A percentile compares a stretch with the other conserved stretches of the same genome.
Evolutionary conservation across 2,113 vertebrate species (phyloP).

Genomic region (Upupa epops): DNA sequence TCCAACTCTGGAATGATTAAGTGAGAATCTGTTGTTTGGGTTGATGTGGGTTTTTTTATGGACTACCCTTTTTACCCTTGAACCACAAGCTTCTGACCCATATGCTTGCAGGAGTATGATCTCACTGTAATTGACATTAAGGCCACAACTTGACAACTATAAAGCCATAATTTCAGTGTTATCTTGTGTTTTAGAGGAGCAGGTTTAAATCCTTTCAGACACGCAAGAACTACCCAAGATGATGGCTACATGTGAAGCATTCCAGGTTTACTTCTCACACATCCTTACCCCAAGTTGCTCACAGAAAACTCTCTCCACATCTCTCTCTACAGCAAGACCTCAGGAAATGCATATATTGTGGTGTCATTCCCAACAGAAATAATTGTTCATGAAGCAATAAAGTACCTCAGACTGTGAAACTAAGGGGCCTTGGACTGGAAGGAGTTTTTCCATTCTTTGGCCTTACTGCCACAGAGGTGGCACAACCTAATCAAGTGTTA

Average conservation of each 20-base stretch:
- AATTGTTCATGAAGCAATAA: not conserved
- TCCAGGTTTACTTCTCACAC: not conserved
- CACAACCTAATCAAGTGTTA: not conserved
- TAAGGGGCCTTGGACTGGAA: not conserved
- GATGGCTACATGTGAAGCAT: not conserved
- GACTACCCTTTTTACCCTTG: not conserved
- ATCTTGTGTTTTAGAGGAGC: not conserved
- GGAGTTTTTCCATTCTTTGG: not conserved
- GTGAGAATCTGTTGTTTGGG: not conserved
- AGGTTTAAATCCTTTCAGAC: not conserved
- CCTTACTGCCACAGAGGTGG: not conserved
- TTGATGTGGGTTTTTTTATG: not conserved
- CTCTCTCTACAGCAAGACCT: not conserved
- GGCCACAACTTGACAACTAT: not conserved
- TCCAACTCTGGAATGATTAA: slow-evolving; percentile 1
- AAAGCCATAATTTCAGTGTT: not conserved
- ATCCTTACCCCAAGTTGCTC: not conserved
- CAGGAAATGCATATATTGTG: not conserved
- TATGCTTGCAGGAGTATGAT: not conserved
- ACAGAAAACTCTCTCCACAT: not conserved
- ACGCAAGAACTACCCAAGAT: not conserved
- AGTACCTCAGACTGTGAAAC: not conserved
- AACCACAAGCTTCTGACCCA: not conserved
- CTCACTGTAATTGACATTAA: not conserved
- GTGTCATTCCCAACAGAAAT: not conserved